These are phyloP conservation scores for Pachymerium ferrugineum DNA, from an alignment of 2,888 invertebrate species.

Conservation along the genomic window DNA sequence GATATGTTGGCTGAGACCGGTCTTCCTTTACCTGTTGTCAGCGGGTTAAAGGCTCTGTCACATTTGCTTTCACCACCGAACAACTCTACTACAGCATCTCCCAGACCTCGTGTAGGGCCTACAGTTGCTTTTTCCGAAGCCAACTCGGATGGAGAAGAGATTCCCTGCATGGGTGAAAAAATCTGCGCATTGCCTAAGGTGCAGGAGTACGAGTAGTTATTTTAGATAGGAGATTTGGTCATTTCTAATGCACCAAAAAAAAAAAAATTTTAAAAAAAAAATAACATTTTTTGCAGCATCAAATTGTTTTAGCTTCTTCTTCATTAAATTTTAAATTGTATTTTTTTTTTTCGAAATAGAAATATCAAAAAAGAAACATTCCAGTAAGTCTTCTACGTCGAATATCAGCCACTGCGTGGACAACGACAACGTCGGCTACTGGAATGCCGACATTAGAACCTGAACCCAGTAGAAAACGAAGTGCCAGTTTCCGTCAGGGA, in stretches of 20 bases:
- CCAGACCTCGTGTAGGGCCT: constrained; percentile 45
- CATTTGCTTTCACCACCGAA: constrained; percentile 51
- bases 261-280: not conserved
- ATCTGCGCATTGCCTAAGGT: constrained; percentile 53
- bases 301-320: no score
- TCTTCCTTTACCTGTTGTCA: constrained; percentile 52
- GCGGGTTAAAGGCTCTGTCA: constrained; percentile 53
- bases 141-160: constrained; percentile 52
- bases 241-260: no score
- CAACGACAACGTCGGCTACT: constrained; percentile 52
- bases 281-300: no score
- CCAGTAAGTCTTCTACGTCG: constrained; percentile 50
- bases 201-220: no score
- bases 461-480: constrained; percentile 51
- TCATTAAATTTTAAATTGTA: no score
- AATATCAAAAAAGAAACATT: constrained; percentile 25
- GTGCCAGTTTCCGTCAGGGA: constrained; percentile 47
- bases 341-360: not conserved
- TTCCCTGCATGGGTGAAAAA: constrained; percentile 53
- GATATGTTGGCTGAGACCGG: constrained; percentile 54
- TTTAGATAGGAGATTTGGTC: no score
- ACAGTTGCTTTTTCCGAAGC: constrained; percentile 42
- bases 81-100: constrained; percentile 40
- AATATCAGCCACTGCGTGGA: constrained; percentile 50
- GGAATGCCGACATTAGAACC: constrained; percentile 58